Base-by-base conservation (phyloP, 2,888 invertebrate genomes). In the Keiferia lycopersicella region DNA sequence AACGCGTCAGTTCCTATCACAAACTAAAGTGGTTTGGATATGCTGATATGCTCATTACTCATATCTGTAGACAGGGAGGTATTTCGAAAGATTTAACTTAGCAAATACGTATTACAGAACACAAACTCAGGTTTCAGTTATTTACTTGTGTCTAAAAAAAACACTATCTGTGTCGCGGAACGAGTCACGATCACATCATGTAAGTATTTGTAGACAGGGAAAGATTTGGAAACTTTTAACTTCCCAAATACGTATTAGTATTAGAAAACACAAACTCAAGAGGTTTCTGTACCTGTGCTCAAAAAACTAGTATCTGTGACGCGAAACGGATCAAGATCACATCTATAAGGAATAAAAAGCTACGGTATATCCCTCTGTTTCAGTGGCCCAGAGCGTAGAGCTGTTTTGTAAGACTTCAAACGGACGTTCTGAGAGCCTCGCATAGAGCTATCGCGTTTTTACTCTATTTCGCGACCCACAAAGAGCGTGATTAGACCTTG, bases 321-420 rank as follows among this genome's bases (percentile, higher is more conserved):
- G n/a, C n/a, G n/a, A n/a, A n/a, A n/a, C n/a, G n/a, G n/a, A n/a
- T n/a, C n/a, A 30, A 2, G 30, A 30, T 30, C 30, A 2, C 30
- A 4, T 30, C 30, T 30, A 30, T 26, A 26, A 26, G 6, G 26
- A 26, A 26, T 4, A 26, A 26, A 26, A 4, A 26, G 1, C 34
- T 34, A n/a, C n/a, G n/a, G 18, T 59, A 14, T 41, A 14, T 16
- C 20, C 41, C 59, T 41, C 39, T 20, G 22, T 74, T 73, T 74
- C 70, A 14, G 12, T 71, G 64, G 67, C 72, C 67, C 68, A 67
- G 73, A 71, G 66, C 69, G 66, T 65, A 68, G 73, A 72, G 73
- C 73, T 74, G 80, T 82, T 84, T 84, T 85, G 81, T 81, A 75
- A 69, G 73, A 86, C 83, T 80, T 87, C 86, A 86, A 87, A 88